A percentile compares a stretch with the other conserved stretches of the same genome.
These are phyloP conservation scores for Drosophila elegans DNA, from an alignment of 1,140 invertebrate genomes.

Conservation along the genomic window DNA sequence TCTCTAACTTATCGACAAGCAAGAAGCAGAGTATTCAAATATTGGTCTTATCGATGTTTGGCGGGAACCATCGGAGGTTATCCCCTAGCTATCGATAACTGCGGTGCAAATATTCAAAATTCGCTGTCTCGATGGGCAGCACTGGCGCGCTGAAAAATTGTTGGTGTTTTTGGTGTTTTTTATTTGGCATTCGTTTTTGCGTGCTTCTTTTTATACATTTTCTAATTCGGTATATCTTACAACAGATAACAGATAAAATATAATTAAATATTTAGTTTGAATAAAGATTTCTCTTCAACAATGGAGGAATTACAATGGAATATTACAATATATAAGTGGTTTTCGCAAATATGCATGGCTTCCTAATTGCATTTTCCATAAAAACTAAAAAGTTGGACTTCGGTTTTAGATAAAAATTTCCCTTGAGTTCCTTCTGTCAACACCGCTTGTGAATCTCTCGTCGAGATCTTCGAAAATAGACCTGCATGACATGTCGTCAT, in stretches of 20 bases:
- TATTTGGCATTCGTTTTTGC: background rate
- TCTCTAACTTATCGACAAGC: no score
- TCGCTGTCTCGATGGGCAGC: conserved; percentile 1
- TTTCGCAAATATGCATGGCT: background rate
- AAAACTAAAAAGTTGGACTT: no score
- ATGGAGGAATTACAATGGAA: no score
- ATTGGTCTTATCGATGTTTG: no score
- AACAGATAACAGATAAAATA: no score
- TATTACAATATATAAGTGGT: background rate
- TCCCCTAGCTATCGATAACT: no score
- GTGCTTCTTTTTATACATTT: background rate
- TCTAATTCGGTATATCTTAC: background rate
- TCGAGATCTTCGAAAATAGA: conserved; percentile 31
- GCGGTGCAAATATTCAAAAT: no score
- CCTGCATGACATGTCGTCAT: conserved; percentile 1
- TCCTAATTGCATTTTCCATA: background rate
- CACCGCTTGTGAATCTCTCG: background rate
- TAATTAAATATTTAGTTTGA: background rate
- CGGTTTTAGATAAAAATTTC: background rate
- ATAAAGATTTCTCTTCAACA: background rate
- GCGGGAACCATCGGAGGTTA: no score
- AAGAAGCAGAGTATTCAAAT: no score
- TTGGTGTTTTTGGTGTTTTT: background rate
- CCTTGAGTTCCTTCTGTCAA: background rate
- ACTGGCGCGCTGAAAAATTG: background rate